These are phyloP conservation scores for Larimichthys polyactis DNA, from an alignment of 2,113 vertebrate species.

Conservation along the genomic window DNA sequence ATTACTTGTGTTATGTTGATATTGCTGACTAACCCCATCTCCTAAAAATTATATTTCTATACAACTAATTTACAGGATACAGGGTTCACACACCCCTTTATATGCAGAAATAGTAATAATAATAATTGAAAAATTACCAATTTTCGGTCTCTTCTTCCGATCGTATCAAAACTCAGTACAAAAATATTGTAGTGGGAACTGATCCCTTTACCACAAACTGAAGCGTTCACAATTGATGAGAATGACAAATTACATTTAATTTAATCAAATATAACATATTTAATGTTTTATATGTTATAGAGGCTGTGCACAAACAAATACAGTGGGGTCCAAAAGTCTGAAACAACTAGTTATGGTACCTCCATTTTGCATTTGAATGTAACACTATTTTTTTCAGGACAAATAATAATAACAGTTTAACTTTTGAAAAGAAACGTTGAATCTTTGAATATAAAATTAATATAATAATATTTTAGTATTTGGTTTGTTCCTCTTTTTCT, in stretches of 20 bases:
- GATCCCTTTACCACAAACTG: neutral
- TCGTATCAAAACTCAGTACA: neutral
- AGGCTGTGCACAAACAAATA: no score
- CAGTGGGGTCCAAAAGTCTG: no score
- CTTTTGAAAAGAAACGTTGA: no score
- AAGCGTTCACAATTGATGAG: neutral
- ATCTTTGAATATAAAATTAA: no score
- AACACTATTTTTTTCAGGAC: no score
- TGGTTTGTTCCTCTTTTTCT: no score
- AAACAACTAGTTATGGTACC: no score
- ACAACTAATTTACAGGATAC: neutral
- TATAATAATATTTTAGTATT: no score
- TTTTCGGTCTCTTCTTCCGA: neutral
- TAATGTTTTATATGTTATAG: neutral
- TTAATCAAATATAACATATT: neutral
- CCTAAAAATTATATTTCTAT: no score
- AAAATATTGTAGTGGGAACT: neutral
- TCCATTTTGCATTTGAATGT: no score
- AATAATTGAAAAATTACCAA: neutral
- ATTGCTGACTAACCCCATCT: neutral
- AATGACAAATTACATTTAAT: neutral
- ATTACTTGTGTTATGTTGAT: no score
- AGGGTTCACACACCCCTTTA: neutral
- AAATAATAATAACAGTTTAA: no score
- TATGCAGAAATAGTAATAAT: neutral